Evolutionary conservation across 2,797 vertebrate species (phyloP).

Genomic region (Stomatorhinus walkeri): DNA sequence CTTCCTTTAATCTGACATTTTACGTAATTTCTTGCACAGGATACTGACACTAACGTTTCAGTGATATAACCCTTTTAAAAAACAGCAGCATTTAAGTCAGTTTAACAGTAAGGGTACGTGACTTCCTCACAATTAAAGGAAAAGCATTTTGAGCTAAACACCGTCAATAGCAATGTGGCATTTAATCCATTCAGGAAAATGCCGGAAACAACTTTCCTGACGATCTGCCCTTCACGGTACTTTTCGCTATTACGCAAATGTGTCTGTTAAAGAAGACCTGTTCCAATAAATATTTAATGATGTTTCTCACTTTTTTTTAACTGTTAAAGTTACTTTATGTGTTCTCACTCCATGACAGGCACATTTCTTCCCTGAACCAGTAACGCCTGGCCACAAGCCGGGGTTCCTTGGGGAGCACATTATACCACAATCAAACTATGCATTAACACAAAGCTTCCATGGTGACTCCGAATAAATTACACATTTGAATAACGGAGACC

Average conservation of each 20-base stretch:
- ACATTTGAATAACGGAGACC: background rate
- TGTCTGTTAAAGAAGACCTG: background rate
- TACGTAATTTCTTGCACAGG: background rate
- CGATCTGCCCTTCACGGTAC: background rate
- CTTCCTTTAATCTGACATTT: background rate
- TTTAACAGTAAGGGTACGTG: background rate
- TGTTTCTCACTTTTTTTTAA: background rate
- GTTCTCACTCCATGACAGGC: background rate
- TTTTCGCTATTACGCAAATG: background rate
- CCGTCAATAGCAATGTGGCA: background rate
- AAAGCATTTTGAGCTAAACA: background rate
- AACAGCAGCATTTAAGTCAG: background rate
- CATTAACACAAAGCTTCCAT: background rate
- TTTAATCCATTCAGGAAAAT: background rate
- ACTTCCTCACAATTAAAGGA: background rate
- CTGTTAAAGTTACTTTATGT: background rate
- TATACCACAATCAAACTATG: background rate
- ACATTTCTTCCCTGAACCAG: background rate
- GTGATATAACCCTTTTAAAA: background rate
- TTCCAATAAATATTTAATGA: background rate
- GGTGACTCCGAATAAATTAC: background rate
- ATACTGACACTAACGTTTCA: background rate
- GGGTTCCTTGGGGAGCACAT: background rate
- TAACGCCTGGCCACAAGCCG: background rate
- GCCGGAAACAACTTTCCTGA: background rate